Evolutionary conservation across 2,113 vertebrate species (phyloP), one percentile per base, ranked within the genome.

Genomic region (Ictalurus punctatus): DNA sequence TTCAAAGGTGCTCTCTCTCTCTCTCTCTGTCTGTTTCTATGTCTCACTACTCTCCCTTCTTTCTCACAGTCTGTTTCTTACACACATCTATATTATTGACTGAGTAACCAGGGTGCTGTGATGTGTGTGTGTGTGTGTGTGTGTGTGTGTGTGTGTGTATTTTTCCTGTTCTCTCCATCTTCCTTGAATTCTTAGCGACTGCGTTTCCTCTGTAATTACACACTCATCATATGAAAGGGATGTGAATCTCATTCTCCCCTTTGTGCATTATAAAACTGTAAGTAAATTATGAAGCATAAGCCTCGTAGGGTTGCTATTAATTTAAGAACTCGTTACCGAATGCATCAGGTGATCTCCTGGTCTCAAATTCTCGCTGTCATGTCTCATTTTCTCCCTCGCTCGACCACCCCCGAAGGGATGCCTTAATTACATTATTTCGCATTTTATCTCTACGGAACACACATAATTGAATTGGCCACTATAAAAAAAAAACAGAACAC

Each of bases 351-450:
- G 59, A 86, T 85, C 73, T 40, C 61, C 59, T 73, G 78, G 69
- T 73, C 87, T 61, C 63, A 81, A 54, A 81, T 80, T 54, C 74
- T 85, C 87, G 40, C 78, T 82, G 58, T 63, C 8, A 19, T 59
- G 59, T 56, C 61, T 69, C 74, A 25, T 23, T 27, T 14, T 54
- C 71, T 37, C 6, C 21, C 76, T 85, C 61, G 12, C 86, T 63
- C 37, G 81, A 30, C 56, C 83, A 79, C 73, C 30, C 63, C 88
- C 79, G 54, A 56, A 90, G 91, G 85, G 89, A 85, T 69, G n/a
- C 71, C 65, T 87, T 92, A 86, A 92, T 89, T 85, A 88, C 86
- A 84, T 89, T 83, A 88, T 74, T 89, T 87, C 78, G 79, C 78
- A 83, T 89, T 89, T 90, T 84, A 90, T 89, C 89, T 91, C 83